Conservation (phyloP, 1,140 invertebrate genomes). For the Ostrea denselamellosa region DNA sequence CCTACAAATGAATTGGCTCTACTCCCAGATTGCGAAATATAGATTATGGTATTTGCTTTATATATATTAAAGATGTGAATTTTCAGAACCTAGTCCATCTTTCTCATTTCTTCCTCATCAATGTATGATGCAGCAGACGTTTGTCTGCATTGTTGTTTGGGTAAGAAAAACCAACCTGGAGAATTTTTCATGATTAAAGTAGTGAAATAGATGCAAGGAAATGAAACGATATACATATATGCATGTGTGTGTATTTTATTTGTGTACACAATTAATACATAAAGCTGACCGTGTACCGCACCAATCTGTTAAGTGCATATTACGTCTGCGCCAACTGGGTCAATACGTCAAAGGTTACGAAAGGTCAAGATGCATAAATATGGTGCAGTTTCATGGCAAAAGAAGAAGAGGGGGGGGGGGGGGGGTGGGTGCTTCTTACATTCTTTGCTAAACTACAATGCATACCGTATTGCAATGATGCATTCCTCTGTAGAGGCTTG, state of each 20-base stretch:
- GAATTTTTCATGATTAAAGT: not conserved
- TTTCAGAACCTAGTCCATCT: not conserved
- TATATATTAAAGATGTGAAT: not conserved
- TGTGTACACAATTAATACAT: not conserved
- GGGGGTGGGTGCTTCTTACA: no score
- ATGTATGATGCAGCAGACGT: not conserved
- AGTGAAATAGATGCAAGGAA: not conserved
- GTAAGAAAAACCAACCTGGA: not conserved
- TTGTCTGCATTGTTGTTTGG: not conserved
- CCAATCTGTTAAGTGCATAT: not conserved
- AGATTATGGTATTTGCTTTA: not conserved
- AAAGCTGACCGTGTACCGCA: not conserved
- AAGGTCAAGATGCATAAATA: no score
- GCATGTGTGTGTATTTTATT: no score
- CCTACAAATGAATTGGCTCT: not conserved
- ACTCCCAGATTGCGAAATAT: not conserved
- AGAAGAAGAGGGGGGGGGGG: no score
- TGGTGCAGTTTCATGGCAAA: no score
- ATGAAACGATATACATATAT: not conserved
- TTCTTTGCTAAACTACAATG: no score
- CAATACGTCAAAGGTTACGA: no score
- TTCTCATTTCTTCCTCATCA: not conserved
- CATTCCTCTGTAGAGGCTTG: no score
- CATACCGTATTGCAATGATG: no score
- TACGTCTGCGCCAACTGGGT: constrained; percentile 17